phyloP scores from a whole-genome alignment of 2,888 invertebrate genomes.

The Hermodice carunculata region DNA sequence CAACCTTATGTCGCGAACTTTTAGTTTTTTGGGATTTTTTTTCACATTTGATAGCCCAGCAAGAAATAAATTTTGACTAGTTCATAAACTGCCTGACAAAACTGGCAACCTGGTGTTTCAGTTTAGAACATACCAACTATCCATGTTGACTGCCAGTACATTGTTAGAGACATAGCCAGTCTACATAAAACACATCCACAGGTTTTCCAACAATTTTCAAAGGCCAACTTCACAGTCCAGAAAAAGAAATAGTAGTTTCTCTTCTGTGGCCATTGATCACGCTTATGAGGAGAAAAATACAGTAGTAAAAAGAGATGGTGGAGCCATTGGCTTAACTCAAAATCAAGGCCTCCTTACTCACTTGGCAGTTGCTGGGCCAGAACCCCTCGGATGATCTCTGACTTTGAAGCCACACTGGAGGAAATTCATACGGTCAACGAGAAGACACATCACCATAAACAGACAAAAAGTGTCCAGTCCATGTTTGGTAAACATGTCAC shows the following conservation, averaged over 20 bases:
- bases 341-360: neutral
- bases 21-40: too few relatives aligned
- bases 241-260: slow-evolving; percentile 21
- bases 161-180: slow-evolving; percentile 5
- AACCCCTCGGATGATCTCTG: neutral
- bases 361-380: too few relatives aligned
- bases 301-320: slow-evolving; percentile 15
- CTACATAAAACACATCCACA: neutral
- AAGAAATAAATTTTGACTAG: too few relatives aligned
- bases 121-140: too few relatives aligned
- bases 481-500: neutral
- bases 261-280: slow-evolving; percentile 20
- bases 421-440: neutral
- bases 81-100: too few relatives aligned
- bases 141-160: too few relatives aligned
- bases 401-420: neutral
- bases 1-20: too few relatives aligned
- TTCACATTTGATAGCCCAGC: too few relatives aligned
- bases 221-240: slow-evolving; percentile 23
- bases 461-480: neutral
- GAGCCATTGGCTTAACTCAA: slow-evolving; percentile 13
- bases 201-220: neutral
- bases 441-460: neutral
- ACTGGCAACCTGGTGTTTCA: too few relatives aligned
- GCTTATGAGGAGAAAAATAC: slow-evolving; percentile 24